These are phyloP conservation scores for Tenebrio molitor DNA, from an alignment of 1,140 invertebrate species.

Conservation along the genomic window DNA sequence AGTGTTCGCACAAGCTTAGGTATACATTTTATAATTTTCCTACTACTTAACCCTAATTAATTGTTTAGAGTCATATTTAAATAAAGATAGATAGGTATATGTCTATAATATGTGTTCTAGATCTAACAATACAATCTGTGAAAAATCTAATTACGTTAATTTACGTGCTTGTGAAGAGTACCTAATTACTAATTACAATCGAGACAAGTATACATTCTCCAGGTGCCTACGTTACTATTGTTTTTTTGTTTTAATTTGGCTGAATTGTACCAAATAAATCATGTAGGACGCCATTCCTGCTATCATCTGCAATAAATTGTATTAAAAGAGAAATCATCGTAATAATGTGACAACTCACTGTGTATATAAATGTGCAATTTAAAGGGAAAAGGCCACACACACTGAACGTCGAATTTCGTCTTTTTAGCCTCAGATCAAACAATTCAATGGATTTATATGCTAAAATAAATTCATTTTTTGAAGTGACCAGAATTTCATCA, in stretches of 20 bases:
- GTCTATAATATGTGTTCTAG: no score
- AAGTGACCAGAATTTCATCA: slow-evolving; percentile 8
- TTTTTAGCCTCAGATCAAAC: slow-evolving; percentile 5
- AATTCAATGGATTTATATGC: not conserved
- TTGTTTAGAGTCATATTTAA: no score
- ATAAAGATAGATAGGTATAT: no score
- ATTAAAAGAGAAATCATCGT: not conserved
- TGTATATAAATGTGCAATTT: not conserved
- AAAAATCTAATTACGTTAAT: no score
- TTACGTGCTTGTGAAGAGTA: no score
- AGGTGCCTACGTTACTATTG: no score
- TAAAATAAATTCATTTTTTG: not conserved
- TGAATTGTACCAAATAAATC: not conserved
- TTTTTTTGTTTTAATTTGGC: not conserved
- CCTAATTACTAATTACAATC: no score
- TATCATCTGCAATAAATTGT: not conserved
- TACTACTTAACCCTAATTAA: no score
- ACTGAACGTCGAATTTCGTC: not conserved
- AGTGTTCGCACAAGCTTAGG: no score
- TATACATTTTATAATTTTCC: no score
- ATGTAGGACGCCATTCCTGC: not conserved
- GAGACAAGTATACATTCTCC: no score
- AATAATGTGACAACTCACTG: not conserved
- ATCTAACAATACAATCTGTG: no score
- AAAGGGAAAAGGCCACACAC: slow-evolving; percentile 11